Base-by-base conservation (phyloP, 1,140 invertebrate genomes). In the Pseudomyrmex gracilis region DNA sequence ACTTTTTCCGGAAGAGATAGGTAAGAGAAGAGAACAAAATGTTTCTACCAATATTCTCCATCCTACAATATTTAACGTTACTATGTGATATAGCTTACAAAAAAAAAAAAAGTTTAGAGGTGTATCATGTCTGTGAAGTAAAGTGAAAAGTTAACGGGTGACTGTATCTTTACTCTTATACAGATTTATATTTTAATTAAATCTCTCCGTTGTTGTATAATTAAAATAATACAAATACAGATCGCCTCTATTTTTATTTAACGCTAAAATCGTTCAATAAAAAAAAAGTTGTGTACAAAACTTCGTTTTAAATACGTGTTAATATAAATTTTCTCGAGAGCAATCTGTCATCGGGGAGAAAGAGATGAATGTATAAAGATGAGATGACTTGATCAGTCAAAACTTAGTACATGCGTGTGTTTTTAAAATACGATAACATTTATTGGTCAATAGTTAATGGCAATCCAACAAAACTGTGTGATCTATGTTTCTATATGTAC, bases 241-340 rank as follows among this genome's bases (percentile, higher is more conserved):
- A 91, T 68, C 89, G 74, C 87, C 88, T 90, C 84, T 91, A 91
- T 92, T 92, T 34, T 92, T 91, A 88, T 89, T 90, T 89, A 90
- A 90, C 73, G 68, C 70, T 74, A 86, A 80, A 34, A 34, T 77
- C 83, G 47, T 73, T 90, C 90, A 87, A 85, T 90, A 77, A 89
- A 85, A 22, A 22, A 82, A 34, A 34, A 3, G 34, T 84, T 78
- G 73, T 83, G 60, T 58, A 86, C 53, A 74, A 83, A 83, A 83
- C 45, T 58, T 49, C 17, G 60, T 58, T 80, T 7, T 12, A 70
- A n/a, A 47, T 70, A 70, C 20, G 17, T n/a, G 15, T 70, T 8
- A 43, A 78, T 47, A 47, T 45, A 12, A 68, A 5, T 64, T 43
- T 58, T 58, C n/a, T 5, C n/a, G 53, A 58, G 53, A 58, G 34